Base-by-base conservation (phyloP, 30 jellyfish, hydroid and myxozoan genomes). In the Catostylus mosaicus region DNA sequence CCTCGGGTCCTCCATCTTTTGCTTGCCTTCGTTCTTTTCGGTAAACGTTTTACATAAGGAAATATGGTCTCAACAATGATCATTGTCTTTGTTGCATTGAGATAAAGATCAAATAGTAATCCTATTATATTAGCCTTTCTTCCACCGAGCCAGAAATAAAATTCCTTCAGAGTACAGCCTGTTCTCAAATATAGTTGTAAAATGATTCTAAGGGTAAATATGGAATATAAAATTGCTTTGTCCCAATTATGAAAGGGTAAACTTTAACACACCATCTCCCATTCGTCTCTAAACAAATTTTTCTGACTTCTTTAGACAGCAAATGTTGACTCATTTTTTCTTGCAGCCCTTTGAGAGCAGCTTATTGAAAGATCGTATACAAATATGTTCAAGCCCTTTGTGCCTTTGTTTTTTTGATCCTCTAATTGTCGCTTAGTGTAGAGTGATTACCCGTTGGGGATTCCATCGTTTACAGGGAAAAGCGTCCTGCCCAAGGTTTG, bases 281-380 rank as follows among this genome's bases (percentile, higher is more conserved):
- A 9, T 46, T 67, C 36, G 77, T 40, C 86, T 70, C 73, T 11
- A 34, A 47, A 32, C 40, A 43, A 69, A 35, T 34, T 82, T 34
- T 50, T 82, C 63, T 67, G 70, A 75, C 80, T 68, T 68, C 83
- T 66, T 67, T 68, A 82, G 92, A 77, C 78, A 75, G 92, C 92
- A 82, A 82, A 82, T 82, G 92, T 82, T 82, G 85, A 63, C 83
- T 69, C 66, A 38, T 38, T 61, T 23, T 50, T 40, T 54, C 37
- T 33, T 16, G 26, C 23, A 45, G 47, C 31, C 77, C 77, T 50
- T 82, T 82, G 92, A 82, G 92, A 82, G 30, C 52, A 62, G 92
- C 92, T 82, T 82, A 67, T 72, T 40, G 83, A 36, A 43, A 22
- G 69, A 72, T 69, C 92, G 73, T 82, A 60, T 69, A 63, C 92